Conservation (phyloP, 64 coral and sea anemone species). For the Montipora efflorescens region DNA sequence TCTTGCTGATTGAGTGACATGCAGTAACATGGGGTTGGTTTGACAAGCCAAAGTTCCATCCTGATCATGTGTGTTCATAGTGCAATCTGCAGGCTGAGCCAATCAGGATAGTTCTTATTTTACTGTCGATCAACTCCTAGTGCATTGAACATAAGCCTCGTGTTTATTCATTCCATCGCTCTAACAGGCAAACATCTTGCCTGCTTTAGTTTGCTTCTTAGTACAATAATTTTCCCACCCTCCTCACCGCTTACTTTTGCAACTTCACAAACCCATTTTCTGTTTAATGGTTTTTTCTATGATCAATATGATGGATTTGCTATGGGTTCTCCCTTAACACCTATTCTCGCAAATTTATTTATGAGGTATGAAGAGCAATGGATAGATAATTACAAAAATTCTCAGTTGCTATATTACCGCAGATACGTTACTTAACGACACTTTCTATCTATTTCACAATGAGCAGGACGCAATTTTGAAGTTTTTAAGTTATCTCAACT, state of each 20-base stretch:
- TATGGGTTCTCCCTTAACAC: too few species aligned
- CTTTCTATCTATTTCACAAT: too few species aligned
- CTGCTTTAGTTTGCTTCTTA: background rate
- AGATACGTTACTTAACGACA: too few species aligned
- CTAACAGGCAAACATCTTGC: background rate
- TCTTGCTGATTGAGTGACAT: background rate
- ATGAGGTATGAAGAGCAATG: too few species aligned
- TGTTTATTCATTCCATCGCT: constrained; percentile 1
- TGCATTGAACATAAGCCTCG: background rate
- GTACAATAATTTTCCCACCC: background rate
- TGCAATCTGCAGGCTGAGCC: background rate
- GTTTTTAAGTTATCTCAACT: too few species aligned
- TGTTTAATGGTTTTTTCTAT: too few species aligned
- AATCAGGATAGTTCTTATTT: background rate
- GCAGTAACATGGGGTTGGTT: background rate
- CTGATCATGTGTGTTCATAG: background rate
- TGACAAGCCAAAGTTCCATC: background rate
- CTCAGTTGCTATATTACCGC: too few species aligned
- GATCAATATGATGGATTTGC: too few species aligned
- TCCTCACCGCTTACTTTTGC: background rate
- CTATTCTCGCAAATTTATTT: too few species aligned
- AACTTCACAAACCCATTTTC: too few species aligned
- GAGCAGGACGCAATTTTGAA: too few species aligned
- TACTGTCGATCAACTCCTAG: background rate
- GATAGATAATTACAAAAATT: too few species aligned